These are phyloP conservation scores for Bombus superbus DNA, from an alignment of 1,140 invertebrate species.

Conservation along the genomic window DNA sequence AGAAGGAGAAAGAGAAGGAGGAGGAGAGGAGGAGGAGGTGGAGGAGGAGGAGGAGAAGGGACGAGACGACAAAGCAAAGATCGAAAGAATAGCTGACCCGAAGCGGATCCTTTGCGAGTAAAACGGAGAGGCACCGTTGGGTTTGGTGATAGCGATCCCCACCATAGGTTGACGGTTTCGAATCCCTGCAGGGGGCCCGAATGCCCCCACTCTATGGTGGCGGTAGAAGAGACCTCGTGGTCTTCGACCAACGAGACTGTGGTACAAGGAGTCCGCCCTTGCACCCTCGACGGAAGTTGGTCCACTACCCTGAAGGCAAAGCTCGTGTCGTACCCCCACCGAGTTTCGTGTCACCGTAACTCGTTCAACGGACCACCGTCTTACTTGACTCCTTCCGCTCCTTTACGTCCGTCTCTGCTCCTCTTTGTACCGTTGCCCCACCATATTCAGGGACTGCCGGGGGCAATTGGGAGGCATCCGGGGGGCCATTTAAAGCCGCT, in stretches of 20 bases:
- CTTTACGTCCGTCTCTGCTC: constrained; percentile 48
- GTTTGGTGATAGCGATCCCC: constrained; percentile 30
- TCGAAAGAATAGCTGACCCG: constrained; percentile 3
- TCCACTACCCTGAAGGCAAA: constrained; percentile 33
- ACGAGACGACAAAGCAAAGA: neutral
- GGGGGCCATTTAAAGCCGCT: constrained; percentile 57
- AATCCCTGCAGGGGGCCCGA: constrained; percentile 52
- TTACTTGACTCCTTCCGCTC: constrained; percentile 48
- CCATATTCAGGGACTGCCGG: constrained; percentile 55
- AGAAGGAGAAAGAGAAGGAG: too few relatives aligned
- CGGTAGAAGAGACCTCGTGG: constrained; percentile 52
- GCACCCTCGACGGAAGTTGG: constrained; percentile 54
- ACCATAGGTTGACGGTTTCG: constrained; percentile 29
- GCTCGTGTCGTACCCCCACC: constrained; percentile 60
- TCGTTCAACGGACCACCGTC: constrained; percentile 42
- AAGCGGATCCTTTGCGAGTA: constrained; percentile 43
- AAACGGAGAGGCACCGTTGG: constrained; percentile 27
- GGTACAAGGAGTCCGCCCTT: constrained; percentile 63
- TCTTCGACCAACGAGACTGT: constrained; percentile 57
- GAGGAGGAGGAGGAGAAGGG: neutral
- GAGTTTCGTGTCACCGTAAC: constrained; percentile 44
- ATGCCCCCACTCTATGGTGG: constrained; percentile 38
- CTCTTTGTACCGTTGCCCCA: constrained; percentile 52
- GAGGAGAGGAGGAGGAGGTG: too few relatives aligned
- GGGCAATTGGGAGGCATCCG: constrained; percentile 58